These are phyloP conservation scores for Bugula neritina DNA, from an alignment of 2,888 invertebrate species.

Conservation along the genomic window DNA sequence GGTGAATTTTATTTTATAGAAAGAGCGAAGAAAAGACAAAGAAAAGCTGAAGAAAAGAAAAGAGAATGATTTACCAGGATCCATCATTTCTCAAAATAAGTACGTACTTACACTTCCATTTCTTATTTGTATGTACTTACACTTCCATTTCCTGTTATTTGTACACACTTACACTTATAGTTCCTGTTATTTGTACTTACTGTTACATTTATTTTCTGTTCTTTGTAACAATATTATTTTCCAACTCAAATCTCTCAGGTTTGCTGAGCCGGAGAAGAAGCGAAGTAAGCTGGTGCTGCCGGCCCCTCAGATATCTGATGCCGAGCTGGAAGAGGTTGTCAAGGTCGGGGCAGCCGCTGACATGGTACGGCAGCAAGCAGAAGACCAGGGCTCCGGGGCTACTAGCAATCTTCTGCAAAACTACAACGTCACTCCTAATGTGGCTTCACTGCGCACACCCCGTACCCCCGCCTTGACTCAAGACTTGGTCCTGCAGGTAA, in stretches of 20 bases:
- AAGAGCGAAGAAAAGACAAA: constrained; percentile 88
- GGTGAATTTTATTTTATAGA: too few species aligned
- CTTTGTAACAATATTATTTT: too few species aligned
- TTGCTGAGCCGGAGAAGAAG: constrained; percentile 75
- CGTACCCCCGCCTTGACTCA: constrained; percentile 70
- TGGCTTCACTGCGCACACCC: constrained; percentile 64
- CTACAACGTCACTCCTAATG: constrained; percentile 66
- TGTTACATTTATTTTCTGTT: too few species aligned
- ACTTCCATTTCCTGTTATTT: too few species aligned
- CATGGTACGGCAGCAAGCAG: constrained; percentile 66
- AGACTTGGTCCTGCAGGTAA: constrained; percentile 27
- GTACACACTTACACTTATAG: too few species aligned
- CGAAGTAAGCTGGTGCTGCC: constrained; percentile 92
- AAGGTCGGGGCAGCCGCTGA: constrained; percentile 62
- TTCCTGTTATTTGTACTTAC: too few species aligned
- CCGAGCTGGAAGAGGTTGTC: constrained; percentile 58
- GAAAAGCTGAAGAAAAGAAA: constrained; percentile 89
- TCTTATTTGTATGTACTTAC: too few species aligned
- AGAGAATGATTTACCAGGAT: constrained; percentile 84
- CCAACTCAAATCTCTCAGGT: too few species aligned
- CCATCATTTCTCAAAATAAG: constrained; percentile 64
- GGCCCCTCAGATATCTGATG: constrained; percentile 91
- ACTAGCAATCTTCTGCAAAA: constrained; percentile 84
- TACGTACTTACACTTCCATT: too few species aligned
- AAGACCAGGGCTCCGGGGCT: constrained; percentile 64